Conservation (phyloP, 1,140 invertebrate genomes). For the Brachionus rotundiformis region DNA sequence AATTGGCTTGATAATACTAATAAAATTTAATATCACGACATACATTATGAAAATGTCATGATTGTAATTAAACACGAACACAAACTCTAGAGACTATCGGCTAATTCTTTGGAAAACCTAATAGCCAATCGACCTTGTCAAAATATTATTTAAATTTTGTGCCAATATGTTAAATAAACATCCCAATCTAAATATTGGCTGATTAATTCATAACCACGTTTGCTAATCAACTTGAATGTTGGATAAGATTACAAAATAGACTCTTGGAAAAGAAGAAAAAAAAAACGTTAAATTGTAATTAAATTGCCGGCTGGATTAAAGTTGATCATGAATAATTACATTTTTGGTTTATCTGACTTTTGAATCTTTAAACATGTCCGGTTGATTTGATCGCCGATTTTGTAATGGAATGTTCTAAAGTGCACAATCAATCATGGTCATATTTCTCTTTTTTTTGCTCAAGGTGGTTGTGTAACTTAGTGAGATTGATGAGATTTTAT, state of each 20-base stretch:
- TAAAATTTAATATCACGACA: constrained; percentile 20
- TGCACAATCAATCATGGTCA: background rate
- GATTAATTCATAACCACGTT: background rate
- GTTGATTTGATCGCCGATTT: constrained; percentile 11
- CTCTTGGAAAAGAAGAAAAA: background rate
- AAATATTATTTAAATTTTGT: constrained; percentile 16
- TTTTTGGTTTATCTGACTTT: background rate
- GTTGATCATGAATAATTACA: background rate
- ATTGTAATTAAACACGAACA: constrained; percentile 19
- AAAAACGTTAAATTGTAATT: constrained; percentile 38
- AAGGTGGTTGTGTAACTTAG: constrained; percentile 2
- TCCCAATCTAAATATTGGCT: background rate
- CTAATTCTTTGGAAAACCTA: background rate
- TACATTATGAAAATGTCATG: constrained; percentile 12
- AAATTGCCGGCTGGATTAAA: background rate
- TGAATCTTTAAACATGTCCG: background rate
- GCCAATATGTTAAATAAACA: constrained; percentile 4
- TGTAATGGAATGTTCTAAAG: background rate
- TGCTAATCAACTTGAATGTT: background rate
- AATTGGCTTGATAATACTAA: constrained; percentile 15
- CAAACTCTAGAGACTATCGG: background rate
- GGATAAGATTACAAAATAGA: constrained; percentile 14
- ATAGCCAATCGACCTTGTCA: background rate
- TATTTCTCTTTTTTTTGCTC: too few relatives aligned
- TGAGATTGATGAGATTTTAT: constrained; percentile 14